Conservation (phyloP, 2,888 invertebrate genomes). For the Platerodrilus igneus region DNA sequence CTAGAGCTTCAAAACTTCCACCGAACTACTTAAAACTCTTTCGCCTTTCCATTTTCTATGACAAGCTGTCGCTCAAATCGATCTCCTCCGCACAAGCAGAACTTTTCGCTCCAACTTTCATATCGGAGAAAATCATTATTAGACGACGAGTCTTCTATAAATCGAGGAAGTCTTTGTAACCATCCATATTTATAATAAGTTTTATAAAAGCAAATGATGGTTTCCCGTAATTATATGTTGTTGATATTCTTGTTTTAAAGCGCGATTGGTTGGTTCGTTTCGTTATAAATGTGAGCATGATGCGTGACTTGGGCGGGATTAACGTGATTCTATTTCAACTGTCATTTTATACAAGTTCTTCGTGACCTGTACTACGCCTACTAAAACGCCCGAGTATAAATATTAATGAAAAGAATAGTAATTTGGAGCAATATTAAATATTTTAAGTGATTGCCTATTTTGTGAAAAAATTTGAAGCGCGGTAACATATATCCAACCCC, state of each 20-base stretch:
- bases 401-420: constrained; percentile 33
- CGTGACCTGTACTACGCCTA: constrained; percentile 45
- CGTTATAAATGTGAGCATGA: constrained; percentile 43
- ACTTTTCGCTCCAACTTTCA: constrained; percentile 38
- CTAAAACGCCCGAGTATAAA: constrained; percentile 38
- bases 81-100: constrained; percentile 34
- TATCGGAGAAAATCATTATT: constrained; percentile 39
- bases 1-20: constrained; percentile 46
- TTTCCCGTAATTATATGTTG: constrained; percentile 45
- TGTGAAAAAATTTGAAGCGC: no score
- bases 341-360: constrained; percentile 43
- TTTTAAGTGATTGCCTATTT: no score
- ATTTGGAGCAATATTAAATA: no score
- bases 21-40: constrained; percentile 50
- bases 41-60: constrained; percentile 48
- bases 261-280: constrained; percentile 43
- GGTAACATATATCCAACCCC: no score
- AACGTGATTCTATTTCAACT: constrained; percentile 42
- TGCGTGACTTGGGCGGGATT: constrained; percentile 46
- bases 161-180: no score
- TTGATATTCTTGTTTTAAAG: constrained; percentile 39
- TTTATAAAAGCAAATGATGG: constrained; percentile 44
- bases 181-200: no score
- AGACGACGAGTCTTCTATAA: no score
- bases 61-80: constrained; percentile 49